Percentiles rank a stretch among this genome's conserved stretches.
Evolutionary conservation across 2,113 vertebrate species (phyloP).

Genomic region (Notechis scutatus): DNA sequence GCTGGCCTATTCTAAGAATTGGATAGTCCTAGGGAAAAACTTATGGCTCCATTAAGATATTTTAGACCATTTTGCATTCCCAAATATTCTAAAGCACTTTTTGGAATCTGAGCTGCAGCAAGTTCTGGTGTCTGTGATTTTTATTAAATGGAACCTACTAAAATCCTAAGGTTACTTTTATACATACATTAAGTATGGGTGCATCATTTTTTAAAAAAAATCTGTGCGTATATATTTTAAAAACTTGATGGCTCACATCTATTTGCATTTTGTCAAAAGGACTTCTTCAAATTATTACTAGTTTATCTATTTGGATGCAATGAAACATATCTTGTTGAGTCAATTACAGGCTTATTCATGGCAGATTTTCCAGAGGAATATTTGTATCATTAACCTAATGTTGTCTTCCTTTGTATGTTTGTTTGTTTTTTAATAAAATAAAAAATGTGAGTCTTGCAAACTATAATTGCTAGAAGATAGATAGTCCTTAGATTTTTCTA

Average conservation of each 20-base stretch:
- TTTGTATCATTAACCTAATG: constrained; percentile 30
- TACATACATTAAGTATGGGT: not conserved
- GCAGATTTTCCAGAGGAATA: constrained; percentile 29
- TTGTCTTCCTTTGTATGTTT: constrained; percentile 41
- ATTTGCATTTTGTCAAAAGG: constrained; percentile 35
- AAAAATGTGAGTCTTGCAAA: constrained; percentile 41
- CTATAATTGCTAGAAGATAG: constrained; percentile 4
- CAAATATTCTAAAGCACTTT: not conserved
- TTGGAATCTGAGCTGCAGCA: not conserved
- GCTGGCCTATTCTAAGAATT: not conserved
- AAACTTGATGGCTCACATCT: constrained; percentile 25
- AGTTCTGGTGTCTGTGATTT: not conserved
- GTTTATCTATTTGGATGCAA: constrained; percentile 45
- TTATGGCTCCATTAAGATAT: not conserved
- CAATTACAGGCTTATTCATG: constrained; percentile 52
- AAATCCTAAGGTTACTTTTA: not conserved
- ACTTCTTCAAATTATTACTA: constrained; percentile 28
- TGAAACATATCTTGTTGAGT: constrained; percentile 49
- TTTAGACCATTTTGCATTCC: not conserved
- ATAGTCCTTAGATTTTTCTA: constrained; percentile 43
- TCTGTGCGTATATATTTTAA: not conserved
- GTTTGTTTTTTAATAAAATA: constrained; percentile 41
- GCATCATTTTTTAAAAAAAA: not conserved
- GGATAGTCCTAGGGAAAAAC: not conserved
- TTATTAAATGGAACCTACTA: not conserved